These are phyloP conservation scores for Numida meleagris DNA, from an alignment of 2,113 vertebrate species.

Conservation along the genomic window DNA sequence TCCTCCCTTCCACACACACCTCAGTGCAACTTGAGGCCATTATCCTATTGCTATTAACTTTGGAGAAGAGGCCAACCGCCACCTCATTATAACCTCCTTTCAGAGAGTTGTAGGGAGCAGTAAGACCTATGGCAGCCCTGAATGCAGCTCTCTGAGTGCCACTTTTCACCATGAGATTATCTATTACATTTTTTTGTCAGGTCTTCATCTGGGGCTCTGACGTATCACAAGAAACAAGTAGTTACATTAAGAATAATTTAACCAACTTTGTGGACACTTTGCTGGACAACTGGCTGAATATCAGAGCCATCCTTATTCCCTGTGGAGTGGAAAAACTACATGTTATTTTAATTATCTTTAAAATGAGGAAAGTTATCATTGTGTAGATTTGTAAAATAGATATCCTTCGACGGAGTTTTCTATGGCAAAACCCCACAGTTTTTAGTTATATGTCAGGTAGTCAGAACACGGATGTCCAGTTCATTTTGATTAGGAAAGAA, in stretches of 20 bases:
- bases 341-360: not conserved
- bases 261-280: not conserved
- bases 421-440: not conserved
- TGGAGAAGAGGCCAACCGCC: too few relatives aligned
- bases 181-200: rapidly evolving
- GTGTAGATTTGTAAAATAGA: not conserved
- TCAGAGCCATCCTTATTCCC: not conserved
- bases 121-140: not conserved
- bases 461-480: not conserved
- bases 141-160: rapidly evolving
- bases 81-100: too few relatives aligned
- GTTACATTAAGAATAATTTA: not conserved
- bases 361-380: not conserved
- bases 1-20: too few relatives aligned
- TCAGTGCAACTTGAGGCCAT: too few relatives aligned
- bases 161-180: not conserved
- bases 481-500: not conserved
- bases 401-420: not conserved
- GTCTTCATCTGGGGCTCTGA: not conserved
- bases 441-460: not conserved
- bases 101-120: too few relatives aligned
- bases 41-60: too few relatives aligned
- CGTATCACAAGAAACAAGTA: not conserved
- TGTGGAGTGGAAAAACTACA: not conserved
- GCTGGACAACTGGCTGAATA: not conserved